phyloP scores from a whole-genome alignment of 37 sponge, comb jelly and placozoan species.

The Aplysina aerophoba region DNA sequence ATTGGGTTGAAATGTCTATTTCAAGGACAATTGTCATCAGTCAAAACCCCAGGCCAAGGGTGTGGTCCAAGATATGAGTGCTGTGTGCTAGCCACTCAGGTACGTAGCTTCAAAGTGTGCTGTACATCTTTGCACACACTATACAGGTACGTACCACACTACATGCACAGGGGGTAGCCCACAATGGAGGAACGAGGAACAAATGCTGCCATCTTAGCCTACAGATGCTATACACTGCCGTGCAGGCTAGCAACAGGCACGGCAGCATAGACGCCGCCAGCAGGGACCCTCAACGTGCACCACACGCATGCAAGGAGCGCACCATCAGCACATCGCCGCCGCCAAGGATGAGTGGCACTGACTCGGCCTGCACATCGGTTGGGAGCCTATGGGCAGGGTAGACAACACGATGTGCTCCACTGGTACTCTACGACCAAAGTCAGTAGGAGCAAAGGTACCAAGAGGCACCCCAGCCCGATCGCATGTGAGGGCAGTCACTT shows the following conservation, averaged over 20 bases:
- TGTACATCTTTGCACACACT: too few species aligned
- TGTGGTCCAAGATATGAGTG: too few species aligned
- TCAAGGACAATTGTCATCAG: too few species aligned
- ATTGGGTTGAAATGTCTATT: too few species aligned
- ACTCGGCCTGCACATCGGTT: conserved; percentile 95
- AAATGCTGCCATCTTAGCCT: not conserved
- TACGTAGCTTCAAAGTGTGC: too few species aligned
- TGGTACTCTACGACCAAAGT: too few species aligned
- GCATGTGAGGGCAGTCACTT: conserved; percentile 12
- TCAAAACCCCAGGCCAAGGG: too few species aligned
- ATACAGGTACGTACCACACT: too few species aligned
- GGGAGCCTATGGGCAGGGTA: conserved; percentile 64
- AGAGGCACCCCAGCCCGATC: not conserved
- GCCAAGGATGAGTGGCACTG: conserved; percentile 94
- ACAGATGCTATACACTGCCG: not conserved
- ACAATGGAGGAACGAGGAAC: not conserved
- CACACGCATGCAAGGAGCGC: conserved; percentile 1
- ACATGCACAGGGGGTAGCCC: too few species aligned
- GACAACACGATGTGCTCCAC: not conserved
- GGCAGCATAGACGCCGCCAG: not conserved
- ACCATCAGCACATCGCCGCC: conserved; percentile 98
- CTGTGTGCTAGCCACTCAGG: too few species aligned
- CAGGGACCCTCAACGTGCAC: not conserved
- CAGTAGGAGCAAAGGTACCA: not conserved
- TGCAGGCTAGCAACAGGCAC: not conserved